Base-by-base conservation (phyloP, 1,140 invertebrate genomes). In the Hylaeus anthracinus region DNA sequence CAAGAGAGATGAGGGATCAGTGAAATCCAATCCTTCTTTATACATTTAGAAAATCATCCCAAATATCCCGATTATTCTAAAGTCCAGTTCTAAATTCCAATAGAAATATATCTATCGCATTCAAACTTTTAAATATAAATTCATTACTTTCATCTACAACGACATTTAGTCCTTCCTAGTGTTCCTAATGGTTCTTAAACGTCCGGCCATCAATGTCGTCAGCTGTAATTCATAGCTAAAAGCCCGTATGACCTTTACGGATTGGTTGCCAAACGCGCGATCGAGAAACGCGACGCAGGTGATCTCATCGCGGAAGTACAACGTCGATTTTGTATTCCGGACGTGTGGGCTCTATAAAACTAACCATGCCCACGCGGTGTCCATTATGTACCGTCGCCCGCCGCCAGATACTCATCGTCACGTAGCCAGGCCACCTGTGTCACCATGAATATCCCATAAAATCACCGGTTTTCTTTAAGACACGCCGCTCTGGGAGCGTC, bases 331-430 rank as follows among this genome's bases (percentile, higher is more conserved):
- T 70, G 79, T 86, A 86, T 86, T 84, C 72, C 65, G 65, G 55
- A 51, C 70, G 73, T 71, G 70, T 82, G 65, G 56, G 56, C 60
- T 81, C 65, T 82, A 74, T 85, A 85, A 86, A 85, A 85, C 73
- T 85, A 65, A 69, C 73, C 84, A 43, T 82, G 79, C 79, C 79
- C 73, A 73, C 79, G 79, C 84, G 72, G 63, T 58, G 45, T 74
- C 78, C 58, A 69, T 83, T 80, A 79, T 55, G 65, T 43, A 43
- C 41, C 58, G 48, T 58, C 43, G 37, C 15, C 41, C 75, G 55
- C 60, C 58, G 56, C 15, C 56, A 78, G 83, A 85, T 84, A 84
- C 65, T 69, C 65, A 86, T 86, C 83, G 83, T 86, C 84, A 86
- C 84, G 84, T 85, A 85, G 79, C 26, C 61, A 61, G 60, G 71